These are phyloP conservation scores for Drosophila pachea DNA, from an alignment of 1,140 invertebrate genomes.

Conservation along the genomic window DNA sequence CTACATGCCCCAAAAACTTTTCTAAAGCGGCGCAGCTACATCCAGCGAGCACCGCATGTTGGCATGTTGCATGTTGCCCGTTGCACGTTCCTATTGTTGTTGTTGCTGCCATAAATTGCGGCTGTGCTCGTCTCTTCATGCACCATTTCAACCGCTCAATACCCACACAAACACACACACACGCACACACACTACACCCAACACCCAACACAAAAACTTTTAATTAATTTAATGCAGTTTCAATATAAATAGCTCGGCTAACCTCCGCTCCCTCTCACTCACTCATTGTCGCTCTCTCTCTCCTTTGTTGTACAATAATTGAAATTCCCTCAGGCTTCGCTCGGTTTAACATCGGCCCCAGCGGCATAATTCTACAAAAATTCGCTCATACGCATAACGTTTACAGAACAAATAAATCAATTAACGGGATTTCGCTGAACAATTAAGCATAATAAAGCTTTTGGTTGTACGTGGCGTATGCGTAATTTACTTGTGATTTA, in stretches of 20 bases:
- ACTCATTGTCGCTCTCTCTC: neutral
- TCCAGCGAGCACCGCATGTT: no score
- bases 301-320: neutral
- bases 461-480: slow-evolving; percentile 13
- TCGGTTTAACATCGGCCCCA: neutral
- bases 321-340: neutral
- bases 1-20: slow-evolving; percentile 5
- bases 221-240: slow-evolving; percentile 22
- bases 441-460: slow-evolving; percentile 5
- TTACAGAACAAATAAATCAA: slow-evolving; percentile 37
- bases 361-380: slow-evolving; percentile 5
- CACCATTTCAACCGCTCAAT: slow-evolving; percentile 17
- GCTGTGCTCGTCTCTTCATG: slow-evolving; percentile 7
- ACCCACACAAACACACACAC: no score
- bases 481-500: neutral
- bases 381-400: neutral
- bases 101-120: slow-evolving; percentile 14
- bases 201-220: slow-evolving; percentile 8
- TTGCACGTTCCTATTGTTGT: neutral
- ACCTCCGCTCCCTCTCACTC: neutral
- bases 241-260: slow-evolving; percentile 9
- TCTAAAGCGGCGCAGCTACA: neutral
- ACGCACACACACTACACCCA: slow-evolving; percentile 1
- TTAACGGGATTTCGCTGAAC: slow-evolving; percentile 18
- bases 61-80: slow-evolving; percentile 2